These are phyloP conservation scores for Euclidia mi DNA, from an alignment of 2,888 invertebrate species.

Conservation along the genomic window DNA sequence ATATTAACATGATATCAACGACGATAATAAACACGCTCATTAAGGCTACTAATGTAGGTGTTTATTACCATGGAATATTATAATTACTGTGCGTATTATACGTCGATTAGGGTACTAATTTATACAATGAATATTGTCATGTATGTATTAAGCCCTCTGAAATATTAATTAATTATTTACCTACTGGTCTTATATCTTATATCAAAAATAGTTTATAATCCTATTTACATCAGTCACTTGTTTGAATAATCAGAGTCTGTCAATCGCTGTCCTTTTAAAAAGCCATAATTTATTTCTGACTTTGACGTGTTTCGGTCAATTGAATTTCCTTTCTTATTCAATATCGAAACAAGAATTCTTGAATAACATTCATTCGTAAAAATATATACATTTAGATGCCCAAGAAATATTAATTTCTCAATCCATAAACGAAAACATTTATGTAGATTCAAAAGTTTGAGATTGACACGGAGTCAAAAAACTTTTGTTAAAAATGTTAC, in stretches of 20 bases:
- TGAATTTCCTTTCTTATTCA: constrained; percentile 10
- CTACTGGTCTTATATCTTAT: too few relatives aligned
- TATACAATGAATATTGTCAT: too few relatives aligned
- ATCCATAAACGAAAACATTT: constrained; percentile 28
- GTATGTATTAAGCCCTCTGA: too few relatives aligned
- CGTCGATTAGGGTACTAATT: too few relatives aligned
- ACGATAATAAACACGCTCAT: too few relatives aligned
- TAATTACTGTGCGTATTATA: too few relatives aligned
- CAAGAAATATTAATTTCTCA: not conserved
- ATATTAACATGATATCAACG: too few relatives aligned
- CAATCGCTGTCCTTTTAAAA: constrained; percentile 12
- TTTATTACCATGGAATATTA: too few relatives aligned
- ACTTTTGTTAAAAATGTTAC: constrained; percentile 49
- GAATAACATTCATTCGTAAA: constrained; percentile 14
- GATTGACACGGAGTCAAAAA: constrained; percentile 25
- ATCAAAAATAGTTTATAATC: too few relatives aligned
- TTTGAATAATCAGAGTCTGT: constrained; percentile 3
- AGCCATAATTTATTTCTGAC: constrained; percentile 7
- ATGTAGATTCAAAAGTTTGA: constrained; percentile 24
- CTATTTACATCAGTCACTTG: too few relatives aligned
- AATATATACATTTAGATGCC: not conserved
- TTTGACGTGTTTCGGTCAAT: constrained; percentile 8
- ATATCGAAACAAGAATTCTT: constrained; percentile 1
- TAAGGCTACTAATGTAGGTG: too few relatives aligned
- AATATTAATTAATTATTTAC: too few relatives aligned